Evolutionary conservation across 37 sponge, comb jelly and placozoan genomes (phyloP).

Genomic region (Spongilla lacustris): DNA sequence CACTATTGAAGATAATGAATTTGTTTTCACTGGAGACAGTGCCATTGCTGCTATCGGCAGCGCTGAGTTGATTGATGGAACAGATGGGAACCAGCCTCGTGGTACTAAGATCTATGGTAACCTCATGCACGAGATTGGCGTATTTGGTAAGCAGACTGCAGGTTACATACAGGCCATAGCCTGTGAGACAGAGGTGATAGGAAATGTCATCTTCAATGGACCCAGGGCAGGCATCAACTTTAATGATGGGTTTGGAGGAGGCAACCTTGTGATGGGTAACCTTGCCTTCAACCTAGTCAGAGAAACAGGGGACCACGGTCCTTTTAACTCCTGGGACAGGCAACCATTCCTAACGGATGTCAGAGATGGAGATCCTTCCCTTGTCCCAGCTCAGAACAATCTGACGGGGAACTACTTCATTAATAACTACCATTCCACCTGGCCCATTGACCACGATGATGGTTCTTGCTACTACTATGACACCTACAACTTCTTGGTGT

Average conservation of each 20-base stretch:
- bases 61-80: slow-evolving; percentile 57
- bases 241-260: slow-evolving; percentile 74
- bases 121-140: slow-evolving; percentile 66
- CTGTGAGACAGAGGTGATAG: slow-evolving; percentile 21
- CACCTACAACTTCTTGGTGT: slow-evolving; percentile 58
- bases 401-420: slow-evolving; percentile 53
- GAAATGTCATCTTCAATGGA: slow-evolving; percentile 66
- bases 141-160: slow-evolving; percentile 62
- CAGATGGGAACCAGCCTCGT: slow-evolving; percentile 45
- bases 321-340: slow-evolving; percentile 67
- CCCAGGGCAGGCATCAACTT: slow-evolving; percentile 71
- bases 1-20: slow-evolving; percentile 28
- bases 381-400: slow-evolving; percentile 30
- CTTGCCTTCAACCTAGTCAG: slow-evolving; percentile 63
- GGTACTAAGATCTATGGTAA: slow-evolving; percentile 36
- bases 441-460: slow-evolving; percentile 70
- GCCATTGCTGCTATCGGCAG: slow-evolving; percentile 48
- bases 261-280: slow-evolving; percentile 34
- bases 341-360: slow-evolving; percentile 45
- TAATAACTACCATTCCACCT: slow-evolving; percentile 55
- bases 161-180: slow-evolving; percentile 51
- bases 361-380: slow-evolving; percentile 18
- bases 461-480: slow-evolving; percentile 63
- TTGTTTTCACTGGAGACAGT: slow-evolving; percentile 58
- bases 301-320: slow-evolving; percentile 67